Evolutionary conservation across 1,140 invertebrate genomes (phyloP).

Genomic region (Eurytemora carolleeae): DNA sequence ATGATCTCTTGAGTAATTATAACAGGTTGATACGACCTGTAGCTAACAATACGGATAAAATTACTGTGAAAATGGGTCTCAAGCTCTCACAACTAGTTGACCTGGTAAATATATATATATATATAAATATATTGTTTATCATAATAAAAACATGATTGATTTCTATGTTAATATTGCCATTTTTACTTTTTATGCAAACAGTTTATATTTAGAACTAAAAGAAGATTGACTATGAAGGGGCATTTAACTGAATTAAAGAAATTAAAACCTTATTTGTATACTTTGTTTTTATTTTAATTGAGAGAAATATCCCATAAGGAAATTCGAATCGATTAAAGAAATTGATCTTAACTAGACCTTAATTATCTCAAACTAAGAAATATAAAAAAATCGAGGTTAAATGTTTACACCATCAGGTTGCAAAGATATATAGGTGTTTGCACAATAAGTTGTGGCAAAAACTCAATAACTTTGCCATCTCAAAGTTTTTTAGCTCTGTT

Average conservation of each 20-base stretch:
- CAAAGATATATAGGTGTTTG: too few relatives aligned
- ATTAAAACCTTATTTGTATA: background rate
- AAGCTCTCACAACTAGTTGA: constrained; percentile 37
- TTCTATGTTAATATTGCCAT: too few relatives aligned
- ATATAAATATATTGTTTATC: too few relatives aligned
- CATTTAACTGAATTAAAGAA: background rate
- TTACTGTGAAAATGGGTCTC: constrained; percentile 35
- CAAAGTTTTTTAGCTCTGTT: background rate
- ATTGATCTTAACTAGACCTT: too few relatives aligned
- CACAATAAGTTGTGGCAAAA: too few relatives aligned
- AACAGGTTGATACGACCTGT: constrained; percentile 36
- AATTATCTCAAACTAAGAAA: too few relatives aligned
- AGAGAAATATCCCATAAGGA: too few relatives aligned
- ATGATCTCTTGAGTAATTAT: constrained; percentile 63
- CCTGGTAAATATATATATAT: constrained; percentile 26
- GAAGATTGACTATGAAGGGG: background rate
- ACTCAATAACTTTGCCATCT: too few relatives aligned
- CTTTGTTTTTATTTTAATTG: background rate
- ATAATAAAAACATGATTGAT: too few relatives aligned
- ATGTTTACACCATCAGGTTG: too few relatives aligned
- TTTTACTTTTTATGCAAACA: background rate
- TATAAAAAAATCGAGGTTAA: too few relatives aligned
- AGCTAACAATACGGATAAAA: constrained; percentile 29
- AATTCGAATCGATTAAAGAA: too few relatives aligned
- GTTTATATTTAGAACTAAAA: background rate